A percentile compares a stretch with the other conserved stretches of the same genome.
Evolutionary conservation across 2,113 vertebrate species (phyloP).

Genomic region (Lepidothrix coronata): DNA sequence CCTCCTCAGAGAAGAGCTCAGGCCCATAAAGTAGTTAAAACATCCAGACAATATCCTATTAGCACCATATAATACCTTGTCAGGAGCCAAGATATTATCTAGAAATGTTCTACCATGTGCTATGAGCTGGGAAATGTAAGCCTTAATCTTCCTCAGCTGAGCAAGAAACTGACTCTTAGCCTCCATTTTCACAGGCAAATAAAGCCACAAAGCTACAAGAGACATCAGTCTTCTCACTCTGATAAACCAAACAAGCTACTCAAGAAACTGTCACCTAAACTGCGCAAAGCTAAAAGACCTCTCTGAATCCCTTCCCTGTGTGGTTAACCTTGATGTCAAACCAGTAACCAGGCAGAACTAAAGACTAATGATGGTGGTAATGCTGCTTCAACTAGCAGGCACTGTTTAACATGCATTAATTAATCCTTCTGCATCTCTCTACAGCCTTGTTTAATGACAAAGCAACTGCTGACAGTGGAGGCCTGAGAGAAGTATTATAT

Average conservation of each 20-base stretch:
- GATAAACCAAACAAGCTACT: not conserved
- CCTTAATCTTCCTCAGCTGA: not conserved
- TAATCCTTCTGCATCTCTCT: not conserved
- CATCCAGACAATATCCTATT: not conserved
- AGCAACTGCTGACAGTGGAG: slow-evolving; percentile 27
- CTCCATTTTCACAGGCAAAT: not conserved
- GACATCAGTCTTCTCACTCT: not conserved
- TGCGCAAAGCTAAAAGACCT: not conserved
- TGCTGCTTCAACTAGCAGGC: not conserved
- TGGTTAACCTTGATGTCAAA: not conserved
- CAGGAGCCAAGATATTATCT: not conserved
- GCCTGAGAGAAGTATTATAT: not conserved
- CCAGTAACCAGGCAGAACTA: not conserved
- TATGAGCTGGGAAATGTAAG: not conserved
- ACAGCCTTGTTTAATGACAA: slow-evolving; percentile 27
- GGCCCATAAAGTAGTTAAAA: not conserved
- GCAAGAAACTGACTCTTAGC: not conserved
- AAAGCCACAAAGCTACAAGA: not conserved
- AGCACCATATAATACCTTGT: not conserved
- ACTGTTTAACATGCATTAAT: not conserved
- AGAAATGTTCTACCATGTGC: not conserved
- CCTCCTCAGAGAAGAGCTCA: not conserved
- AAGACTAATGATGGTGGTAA: not conserved
- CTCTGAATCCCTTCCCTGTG: not conserved
- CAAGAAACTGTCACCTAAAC: not conserved